Conservation (phyloP, 2,113 vertebrate genomes). For the Solea solea region DNA sequence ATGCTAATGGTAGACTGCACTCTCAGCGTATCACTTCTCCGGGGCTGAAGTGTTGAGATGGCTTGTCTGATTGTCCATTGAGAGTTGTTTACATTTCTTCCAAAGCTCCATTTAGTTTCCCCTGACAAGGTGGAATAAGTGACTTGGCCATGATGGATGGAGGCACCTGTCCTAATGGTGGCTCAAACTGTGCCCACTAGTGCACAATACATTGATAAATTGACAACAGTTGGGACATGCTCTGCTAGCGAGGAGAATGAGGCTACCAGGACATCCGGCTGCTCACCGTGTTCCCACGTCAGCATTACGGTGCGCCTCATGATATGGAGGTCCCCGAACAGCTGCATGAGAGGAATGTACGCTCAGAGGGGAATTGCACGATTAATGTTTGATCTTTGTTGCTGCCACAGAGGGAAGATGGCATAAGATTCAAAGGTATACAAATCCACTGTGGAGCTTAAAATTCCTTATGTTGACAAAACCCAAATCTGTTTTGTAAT, state of each 20-base stretch:
- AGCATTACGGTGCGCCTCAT: constrained; percentile 81
- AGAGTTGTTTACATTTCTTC: constrained; percentile 99
- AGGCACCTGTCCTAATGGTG: constrained; percentile 99
- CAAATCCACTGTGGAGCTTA: background rate
- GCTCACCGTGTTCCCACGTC: constrained; percentile 71
- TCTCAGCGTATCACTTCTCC: constrained; percentile 82
- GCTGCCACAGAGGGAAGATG: constrained; percentile 14
- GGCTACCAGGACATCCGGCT: constrained; percentile 89
- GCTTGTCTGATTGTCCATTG: constrained; percentile 94
- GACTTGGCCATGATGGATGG: constrained; percentile 99
- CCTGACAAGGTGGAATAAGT: constrained; percentile 98
- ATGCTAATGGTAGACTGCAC: constrained; percentile 80
- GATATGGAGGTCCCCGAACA: constrained; percentile 84
- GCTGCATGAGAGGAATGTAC: constrained; percentile 82
- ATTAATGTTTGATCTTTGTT: constrained; percentile 74
- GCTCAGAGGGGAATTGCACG: constrained; percentile 73
- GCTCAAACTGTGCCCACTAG: constrained; percentile 99
- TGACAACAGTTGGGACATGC: constrained; percentile 99
- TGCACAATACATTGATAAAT: constrained; percentile 99
- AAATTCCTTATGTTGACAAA: too few relatives aligned
- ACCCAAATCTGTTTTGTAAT: too few relatives aligned
- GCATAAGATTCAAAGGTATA: background rate
- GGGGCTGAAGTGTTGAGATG: constrained; percentile 85
- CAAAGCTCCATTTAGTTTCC: constrained; percentile 98
- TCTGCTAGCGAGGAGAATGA: constrained; percentile 95